Evolutionary conservation across 2,888 invertebrate species (phyloP).

Genomic region (Syrphus vitripennis): DNA sequence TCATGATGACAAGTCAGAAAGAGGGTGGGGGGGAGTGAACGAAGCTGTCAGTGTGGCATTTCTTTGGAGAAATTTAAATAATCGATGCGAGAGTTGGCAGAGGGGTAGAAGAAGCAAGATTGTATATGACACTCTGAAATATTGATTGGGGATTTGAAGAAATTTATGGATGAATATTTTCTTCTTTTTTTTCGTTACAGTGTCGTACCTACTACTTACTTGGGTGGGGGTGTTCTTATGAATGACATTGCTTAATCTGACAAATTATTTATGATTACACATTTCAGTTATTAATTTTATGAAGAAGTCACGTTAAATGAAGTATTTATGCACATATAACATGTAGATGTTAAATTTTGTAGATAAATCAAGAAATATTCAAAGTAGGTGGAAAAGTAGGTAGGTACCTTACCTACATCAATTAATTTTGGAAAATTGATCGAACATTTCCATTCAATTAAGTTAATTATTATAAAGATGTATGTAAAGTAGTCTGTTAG

Average conservation of each 20-base stretch:
- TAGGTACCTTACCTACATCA: too few species aligned
- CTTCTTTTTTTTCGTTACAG: background rate
- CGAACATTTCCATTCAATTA: too few species aligned
- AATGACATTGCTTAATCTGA: background rate
- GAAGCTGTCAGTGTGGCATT: conserved; percentile 2
- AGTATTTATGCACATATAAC: too few species aligned
- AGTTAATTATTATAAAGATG: too few species aligned
- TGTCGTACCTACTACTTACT: background rate
- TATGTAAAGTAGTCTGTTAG: too few species aligned
- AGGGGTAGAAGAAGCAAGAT: background rate
- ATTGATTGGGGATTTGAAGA: conserved; percentile 16
- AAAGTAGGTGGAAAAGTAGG: too few species aligned
- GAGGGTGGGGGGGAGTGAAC: background rate
- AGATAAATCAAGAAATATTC: too few species aligned
- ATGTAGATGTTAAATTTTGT: too few species aligned
- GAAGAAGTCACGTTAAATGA: background rate
- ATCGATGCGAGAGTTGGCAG: background rate
- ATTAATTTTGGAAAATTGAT: too few species aligned
- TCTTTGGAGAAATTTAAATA: conserved; percentile 10
- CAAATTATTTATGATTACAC: background rate
- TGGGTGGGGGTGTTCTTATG: background rate
- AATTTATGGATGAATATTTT: background rate
- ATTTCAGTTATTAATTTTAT: background rate
- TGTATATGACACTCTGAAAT: background rate
- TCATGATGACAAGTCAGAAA: background rate